A percentile compares a stretch with the other conserved stretches of the same genome.
Conservation (phyloP, 2,888 invertebrate species). For the Anthoptus insignis region DNA sequence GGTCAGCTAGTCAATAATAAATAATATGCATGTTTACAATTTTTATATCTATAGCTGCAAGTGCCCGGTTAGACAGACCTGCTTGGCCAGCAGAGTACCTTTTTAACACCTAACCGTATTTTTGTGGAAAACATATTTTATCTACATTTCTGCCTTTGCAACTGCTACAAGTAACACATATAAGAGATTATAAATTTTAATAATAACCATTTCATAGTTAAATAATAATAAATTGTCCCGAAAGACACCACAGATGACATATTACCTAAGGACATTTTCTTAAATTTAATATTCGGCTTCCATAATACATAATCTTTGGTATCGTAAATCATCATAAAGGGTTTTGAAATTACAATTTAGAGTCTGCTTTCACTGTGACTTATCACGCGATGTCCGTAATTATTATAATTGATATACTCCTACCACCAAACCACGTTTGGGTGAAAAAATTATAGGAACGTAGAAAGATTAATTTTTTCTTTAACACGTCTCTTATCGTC, state of each 20-base stretch:
- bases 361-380: slow-evolving; percentile 70
- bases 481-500: not conserved
- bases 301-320: slow-evolving; percentile 56
- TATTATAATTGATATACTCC: slow-evolving; percentile 35
- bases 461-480: not conserved
- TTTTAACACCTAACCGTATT: too few relatives aligned
- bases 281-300: slow-evolving; percentile 66
- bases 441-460: slow-evolving; percentile 3
- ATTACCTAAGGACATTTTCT: slow-evolving; percentile 44
- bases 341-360: slow-evolving; percentile 70
- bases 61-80: too few relatives aligned
- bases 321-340: slow-evolving; percentile 64
- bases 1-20: too few relatives aligned
- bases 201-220: too few relatives aligned
- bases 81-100: too few relatives aligned
- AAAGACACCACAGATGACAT: slow-evolving; percentile 12
- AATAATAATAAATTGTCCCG: not conserved
- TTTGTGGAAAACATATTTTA: too few relatives aligned
- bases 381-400: slow-evolving; percentile 67
- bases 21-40: too few relatives aligned
- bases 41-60: too few relatives aligned
- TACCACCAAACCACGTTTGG: slow-evolving; percentile 14
- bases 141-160: too few relatives aligned
- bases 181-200: too few relatives aligned
- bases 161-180: too few relatives aligned